Evolutionary conservation across 2,113 vertebrate species (phyloP), one percentile per base, ranked within the genome.

Genomic region (Phycodurus eques): DNA sequence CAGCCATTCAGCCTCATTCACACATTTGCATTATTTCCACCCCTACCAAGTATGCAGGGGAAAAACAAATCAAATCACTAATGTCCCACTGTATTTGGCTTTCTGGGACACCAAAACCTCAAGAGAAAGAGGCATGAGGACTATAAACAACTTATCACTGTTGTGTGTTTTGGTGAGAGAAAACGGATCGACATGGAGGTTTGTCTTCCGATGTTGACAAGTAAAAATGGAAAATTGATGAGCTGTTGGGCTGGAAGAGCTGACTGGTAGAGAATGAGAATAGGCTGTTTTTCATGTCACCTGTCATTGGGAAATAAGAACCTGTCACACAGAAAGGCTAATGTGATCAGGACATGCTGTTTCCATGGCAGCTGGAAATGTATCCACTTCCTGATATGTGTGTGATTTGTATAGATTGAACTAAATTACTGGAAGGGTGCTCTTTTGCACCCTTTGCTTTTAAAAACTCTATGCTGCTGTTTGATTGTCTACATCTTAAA

Each of bases 261-360:
- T 80, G 78, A 87, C 67, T 79, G 78, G 51, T 68, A 51, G 69
- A 75, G 74, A 80, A 83, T 80, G 84, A 79, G 74, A 82, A 81
- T 80, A 75, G 78, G 67, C 80, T 83, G 70, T 84, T 89, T 86
- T 89, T 86, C 75, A 84, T 88, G 87, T 78, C 73, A 88, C 86
- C 79, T 88, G 66, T 71, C 51, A 1, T 10, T n/a, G 19, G 19
- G 77, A 80, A 80, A 73, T 63, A 79, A 80, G 73, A 49, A 44
- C 62, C 84, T 82, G 83, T 85, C 83, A 83, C 74, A 82, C 53
- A 22, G 71, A 56, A 70, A 78, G 78, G 77, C 72, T 74, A 76
- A 76, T 81, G 79, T 80, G 75, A 73, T 61, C 75, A 71, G 76
- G 80, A 81, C 70, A 72, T 69, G 54, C 35, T 65, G 85, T 89